Evolutionary conservation across 92 coral and sea anemone species (phyloP).

Genomic region (Isaurus tuberculatus): DNA sequence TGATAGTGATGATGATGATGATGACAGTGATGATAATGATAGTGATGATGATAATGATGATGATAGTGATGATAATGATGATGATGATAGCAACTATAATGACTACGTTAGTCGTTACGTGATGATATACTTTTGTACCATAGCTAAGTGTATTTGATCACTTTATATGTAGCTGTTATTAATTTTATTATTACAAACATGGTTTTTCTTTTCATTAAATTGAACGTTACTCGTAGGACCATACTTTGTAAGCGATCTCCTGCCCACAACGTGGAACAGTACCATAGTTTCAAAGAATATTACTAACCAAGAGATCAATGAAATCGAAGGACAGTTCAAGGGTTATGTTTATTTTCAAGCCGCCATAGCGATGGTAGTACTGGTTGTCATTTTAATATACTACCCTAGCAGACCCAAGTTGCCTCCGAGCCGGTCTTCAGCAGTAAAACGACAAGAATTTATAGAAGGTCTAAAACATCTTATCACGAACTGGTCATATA

Average conservation of each 20-base stretch:
- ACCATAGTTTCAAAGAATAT: background rate
- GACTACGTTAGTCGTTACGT: no score
- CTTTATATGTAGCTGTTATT: no score
- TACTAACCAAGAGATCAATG: background rate
- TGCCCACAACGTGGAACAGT: background rate
- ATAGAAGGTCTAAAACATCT: conserved; percentile 24
- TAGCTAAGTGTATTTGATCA: no score
- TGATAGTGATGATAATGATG: no score
- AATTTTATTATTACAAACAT: no score
- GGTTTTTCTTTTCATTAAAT: no score
- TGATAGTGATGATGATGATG: no score
- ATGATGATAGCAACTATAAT: no score
- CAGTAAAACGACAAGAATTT: conserved; percentile 28
- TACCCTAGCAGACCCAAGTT: conserved; percentile 77
- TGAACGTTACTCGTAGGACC: conserved; percentile 28
- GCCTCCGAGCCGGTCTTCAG: conserved; percentile 78
- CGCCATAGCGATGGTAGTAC: conserved; percentile 29
- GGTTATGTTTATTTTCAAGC: conserved; percentile 51
- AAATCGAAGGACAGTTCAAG: conserved; percentile 35
- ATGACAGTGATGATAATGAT: no score
- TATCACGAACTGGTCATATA: background rate
- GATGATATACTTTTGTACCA: no score
- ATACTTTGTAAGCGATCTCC: conserved; percentile 18
- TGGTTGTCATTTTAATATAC: conserved; percentile 57
- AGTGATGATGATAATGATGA: no score